Base-by-base conservation (phyloP, 2,888 invertebrate genomes). In the Trypoxylon attenuatum region DNA sequence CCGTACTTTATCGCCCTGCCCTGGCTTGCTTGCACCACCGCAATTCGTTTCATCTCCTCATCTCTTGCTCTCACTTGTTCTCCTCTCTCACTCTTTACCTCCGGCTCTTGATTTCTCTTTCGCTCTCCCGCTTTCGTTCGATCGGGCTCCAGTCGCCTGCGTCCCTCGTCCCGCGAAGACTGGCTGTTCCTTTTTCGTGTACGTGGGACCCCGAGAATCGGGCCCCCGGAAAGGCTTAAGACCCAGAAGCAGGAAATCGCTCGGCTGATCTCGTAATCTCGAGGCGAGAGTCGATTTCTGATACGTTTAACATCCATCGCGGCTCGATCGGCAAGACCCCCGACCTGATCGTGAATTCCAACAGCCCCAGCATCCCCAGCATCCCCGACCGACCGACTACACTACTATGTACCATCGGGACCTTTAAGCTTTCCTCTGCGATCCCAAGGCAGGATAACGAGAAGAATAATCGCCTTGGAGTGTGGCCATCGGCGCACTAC, bases 1-100 rank as follows among this genome's bases (percentile, higher is more conserved):
- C 73, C 79, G 81, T 85, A 80, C 83, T 86, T 86, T 86, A 86
- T 84, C 84, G 83, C 80, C 76, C 73, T 64, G 41, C 59, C 66
- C 62, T 59, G 50, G 72, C 68, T 68, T 27, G 67, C 63, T 61
- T 73, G 75, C 64, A 55, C 66, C 59, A 69, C 61, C 59, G 55
- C n/a, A n/a, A n/a, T n/a, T n/a, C n/a, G n/a, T n/a, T n/a, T n/a
- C n/a, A n/a, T n/a, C n/a, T n/a, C n/a, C n/a, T n/a, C 66, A 46
- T 54, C 27, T 29, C 29, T 6, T 1, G 10, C 33, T 33, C 33
- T 33, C 29, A 16, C 29, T 22, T 33, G 50, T 38, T 41, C 42
- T 50, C 23, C 25, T 66, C 47, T 33, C 42, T 58, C 52, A 47
- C 51, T 43, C 29, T 52, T 43, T 19, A 21, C n/a, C 38, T 15